Conservation (phyloP, 2,113 vertebrate species). For the Pseudorhombus dupliciocellatus region DNA sequence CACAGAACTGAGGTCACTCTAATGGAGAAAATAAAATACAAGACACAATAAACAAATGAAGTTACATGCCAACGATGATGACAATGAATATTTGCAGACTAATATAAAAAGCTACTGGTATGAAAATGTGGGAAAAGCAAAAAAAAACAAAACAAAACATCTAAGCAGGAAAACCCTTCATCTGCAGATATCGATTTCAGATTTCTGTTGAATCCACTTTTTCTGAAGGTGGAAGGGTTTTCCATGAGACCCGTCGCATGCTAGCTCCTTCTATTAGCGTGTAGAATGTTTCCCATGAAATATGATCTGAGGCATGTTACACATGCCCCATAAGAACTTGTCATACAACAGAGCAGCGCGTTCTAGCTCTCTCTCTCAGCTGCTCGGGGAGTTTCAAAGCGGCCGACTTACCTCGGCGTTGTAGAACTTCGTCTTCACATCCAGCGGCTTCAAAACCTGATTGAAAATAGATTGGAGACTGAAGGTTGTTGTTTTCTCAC, state of each 20-base stretch:
- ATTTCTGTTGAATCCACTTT: not conserved
- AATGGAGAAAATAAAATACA: constrained; percentile 97
- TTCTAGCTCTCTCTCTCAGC: not conserved
- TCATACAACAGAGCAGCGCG: constrained; percentile 4
- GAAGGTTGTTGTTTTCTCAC: constrained; percentile 69
- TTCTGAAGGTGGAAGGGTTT: constrained; percentile 46
- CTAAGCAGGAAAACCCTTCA: constrained; percentile 41
- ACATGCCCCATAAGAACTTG: constrained; percentile 17
- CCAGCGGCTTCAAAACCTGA: constrained; percentile 97
- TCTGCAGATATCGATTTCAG: constrained; percentile 10
- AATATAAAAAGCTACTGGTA: constrained; percentile 48
- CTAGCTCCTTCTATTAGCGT: constrained; percentile 33
- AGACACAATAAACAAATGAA: constrained; percentile 94
- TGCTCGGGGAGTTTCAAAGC: not conserved
- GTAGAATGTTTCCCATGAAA: constrained; percentile 34
- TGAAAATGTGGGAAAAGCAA: constrained; percentile 44
- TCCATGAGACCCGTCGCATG: constrained; percentile 18
- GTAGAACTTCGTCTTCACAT: constrained; percentile 99
- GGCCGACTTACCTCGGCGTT: constrained; percentile 91
- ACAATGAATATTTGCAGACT: constrained; percentile 67
- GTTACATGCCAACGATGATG: constrained; percentile 93
- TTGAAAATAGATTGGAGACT: constrained; percentile 83
- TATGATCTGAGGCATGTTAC: constrained; percentile 28
- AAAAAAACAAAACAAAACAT: too few species aligned
- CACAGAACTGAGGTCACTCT: constrained; percentile 99